These are phyloP conservation scores for Eidolon helvum DNA, from an alignment of 2,113 vertebrate genomes.

Conservation along the genomic window DNA sequence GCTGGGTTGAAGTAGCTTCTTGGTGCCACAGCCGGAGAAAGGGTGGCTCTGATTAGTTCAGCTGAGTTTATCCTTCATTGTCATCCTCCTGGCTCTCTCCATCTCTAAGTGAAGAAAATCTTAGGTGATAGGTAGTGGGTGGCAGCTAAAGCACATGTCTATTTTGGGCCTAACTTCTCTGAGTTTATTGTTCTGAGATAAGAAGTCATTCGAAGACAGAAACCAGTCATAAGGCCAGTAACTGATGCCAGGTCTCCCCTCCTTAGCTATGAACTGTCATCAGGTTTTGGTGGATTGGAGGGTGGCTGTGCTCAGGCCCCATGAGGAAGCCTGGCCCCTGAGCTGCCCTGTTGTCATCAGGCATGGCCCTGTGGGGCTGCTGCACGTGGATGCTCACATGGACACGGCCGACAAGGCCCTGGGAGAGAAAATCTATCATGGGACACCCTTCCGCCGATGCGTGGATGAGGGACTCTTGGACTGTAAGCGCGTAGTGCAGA, in stretches of 20 bases:
- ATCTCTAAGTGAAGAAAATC: neutral
- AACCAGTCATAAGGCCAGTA: neutral
- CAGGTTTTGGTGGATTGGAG: neutral
- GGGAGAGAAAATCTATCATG: constrained; percentile 92
- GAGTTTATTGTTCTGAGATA: neutral
- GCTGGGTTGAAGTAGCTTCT: neutral
- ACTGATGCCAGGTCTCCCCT: neutral
- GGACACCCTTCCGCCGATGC: constrained; percentile 91
- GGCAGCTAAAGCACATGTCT: neutral
- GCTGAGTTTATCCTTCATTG: neutral
- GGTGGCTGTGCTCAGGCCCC: neutral
- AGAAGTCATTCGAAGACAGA: neutral
- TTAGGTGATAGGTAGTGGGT: neutral
- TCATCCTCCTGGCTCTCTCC: neutral
- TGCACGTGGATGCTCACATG: constrained; percentile 94
- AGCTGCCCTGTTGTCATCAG: constrained; percentile 71
- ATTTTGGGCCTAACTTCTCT: neutral
- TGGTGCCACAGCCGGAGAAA: neutral
- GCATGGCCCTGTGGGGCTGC: constrained; percentile 91
- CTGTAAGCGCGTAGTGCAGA: constrained; percentile 91
- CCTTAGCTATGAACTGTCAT: neutral
- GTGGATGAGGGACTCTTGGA: constrained; percentile 94
- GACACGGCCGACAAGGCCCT: constrained; percentile 88
- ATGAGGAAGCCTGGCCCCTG: neutral
- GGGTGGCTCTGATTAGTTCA: neutral